Percentiles rank a stretch among this genome's conserved stretches.
phyloP scores from a whole-genome alignment of 2,797 vertebrate species.

The Enteromius paludinosus region DNA sequence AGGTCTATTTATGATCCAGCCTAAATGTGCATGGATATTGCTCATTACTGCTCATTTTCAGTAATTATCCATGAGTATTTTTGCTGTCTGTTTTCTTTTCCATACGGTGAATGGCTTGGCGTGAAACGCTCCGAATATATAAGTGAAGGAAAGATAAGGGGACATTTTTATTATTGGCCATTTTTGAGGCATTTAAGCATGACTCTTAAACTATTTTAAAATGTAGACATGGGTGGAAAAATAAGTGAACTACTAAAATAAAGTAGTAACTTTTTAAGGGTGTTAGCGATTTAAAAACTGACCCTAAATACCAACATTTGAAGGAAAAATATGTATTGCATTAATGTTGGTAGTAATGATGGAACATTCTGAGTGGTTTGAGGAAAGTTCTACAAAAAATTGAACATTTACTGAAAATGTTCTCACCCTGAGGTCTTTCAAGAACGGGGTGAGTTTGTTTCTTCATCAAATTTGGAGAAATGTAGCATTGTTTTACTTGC shows the following conservation, averaged over 20 bases:
- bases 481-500: background rate
- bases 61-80: slow-evolving; percentile 59
- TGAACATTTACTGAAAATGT: background rate
- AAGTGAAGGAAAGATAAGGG: slow-evolving; percentile 75
- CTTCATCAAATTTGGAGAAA: background rate
- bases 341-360: background rate
- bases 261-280: slow-evolving; percentile 73
- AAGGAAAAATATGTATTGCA: background rate
- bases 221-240: slow-evolving; percentile 74
- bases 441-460: background rate
- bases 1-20: slow-evolving; percentile 41
- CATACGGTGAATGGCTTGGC: slow-evolving; percentile 52
- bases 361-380: background rate
- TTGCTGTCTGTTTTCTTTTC: slow-evolving; percentile 53
- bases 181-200: slow-evolving; percentile 61
- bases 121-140: slow-evolving; percentile 69
- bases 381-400: background rate
- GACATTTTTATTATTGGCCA: slow-evolving; percentile 71
- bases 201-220: slow-evolving; percentile 63
- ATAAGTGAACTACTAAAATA: slow-evolving; percentile 69
- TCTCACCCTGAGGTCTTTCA: background rate
- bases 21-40: slow-evolving; percentile 48
- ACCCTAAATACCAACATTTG: background rate
- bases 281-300: slow-evolving; percentile 57
- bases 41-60: slow-evolving; percentile 54